Evolutionary conservation across 2,888 invertebrate species (phyloP).

Genomic region (Tuberolachnus salignus): DNA sequence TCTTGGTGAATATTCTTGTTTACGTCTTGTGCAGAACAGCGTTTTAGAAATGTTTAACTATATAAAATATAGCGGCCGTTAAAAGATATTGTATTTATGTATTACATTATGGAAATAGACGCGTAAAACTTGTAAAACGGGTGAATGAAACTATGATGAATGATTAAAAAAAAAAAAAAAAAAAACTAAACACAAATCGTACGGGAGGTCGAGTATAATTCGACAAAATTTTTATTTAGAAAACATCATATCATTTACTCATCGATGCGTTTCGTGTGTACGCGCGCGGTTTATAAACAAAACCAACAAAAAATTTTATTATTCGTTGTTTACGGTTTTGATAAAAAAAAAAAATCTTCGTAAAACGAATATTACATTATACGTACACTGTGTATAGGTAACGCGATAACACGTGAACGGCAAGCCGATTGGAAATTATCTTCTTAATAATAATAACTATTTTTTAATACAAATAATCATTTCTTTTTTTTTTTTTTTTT

Average conservation of each 20-base stretch:
- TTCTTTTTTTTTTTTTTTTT: no score
- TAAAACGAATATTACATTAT: constrained; percentile 6
- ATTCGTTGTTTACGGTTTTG: constrained; percentile 26
- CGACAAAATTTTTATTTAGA: constrained; percentile 12
- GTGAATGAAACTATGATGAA: background rate
- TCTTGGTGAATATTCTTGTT: no score
- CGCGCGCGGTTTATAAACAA: background rate
- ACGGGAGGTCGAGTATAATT: constrained; percentile 24
- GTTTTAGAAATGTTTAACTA: background rate
- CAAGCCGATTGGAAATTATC: background rate
- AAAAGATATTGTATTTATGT: background rate
- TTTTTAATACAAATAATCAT: no score
- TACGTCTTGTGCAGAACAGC: no score
- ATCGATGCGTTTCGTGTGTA: background rate
- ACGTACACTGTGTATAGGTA: no score
- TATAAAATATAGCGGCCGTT: background rate
- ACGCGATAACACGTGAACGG: background rate
- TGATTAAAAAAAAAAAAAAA: background rate
- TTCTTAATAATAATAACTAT: no score
- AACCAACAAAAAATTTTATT: constrained; percentile 9
- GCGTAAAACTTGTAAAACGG: background rate
- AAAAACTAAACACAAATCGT: constrained; percentile 33
- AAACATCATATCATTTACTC: background rate
- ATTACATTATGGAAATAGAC: background rate
- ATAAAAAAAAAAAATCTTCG: constrained; percentile 15